Evolutionary conservation across 2,888 invertebrate genomes (phyloP).

Genomic region (Pantelozetes paolii): DNA sequence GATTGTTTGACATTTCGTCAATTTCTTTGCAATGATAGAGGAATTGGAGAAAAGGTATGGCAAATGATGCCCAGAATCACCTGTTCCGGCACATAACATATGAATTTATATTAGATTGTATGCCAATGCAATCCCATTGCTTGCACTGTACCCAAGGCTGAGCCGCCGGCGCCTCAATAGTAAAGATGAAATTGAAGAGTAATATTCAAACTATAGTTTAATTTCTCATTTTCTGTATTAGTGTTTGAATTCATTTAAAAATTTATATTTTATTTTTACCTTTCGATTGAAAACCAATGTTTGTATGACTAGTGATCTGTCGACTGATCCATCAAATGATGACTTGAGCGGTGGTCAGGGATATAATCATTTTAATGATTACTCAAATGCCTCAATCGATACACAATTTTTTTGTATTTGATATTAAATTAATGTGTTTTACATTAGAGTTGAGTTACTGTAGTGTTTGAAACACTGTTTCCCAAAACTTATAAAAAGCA

Average conservation of each 20-base stretch:
- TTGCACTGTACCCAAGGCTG: neutral
- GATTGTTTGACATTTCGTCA: neutral
- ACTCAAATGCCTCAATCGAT: constrained; percentile 29
- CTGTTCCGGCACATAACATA: neutral
- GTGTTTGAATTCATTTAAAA: constrained; percentile 22
- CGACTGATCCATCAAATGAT: constrained; percentile 25
- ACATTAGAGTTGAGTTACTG: constrained; percentile 22
- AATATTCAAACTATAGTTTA: constrained; percentile 8
- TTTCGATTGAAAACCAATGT: constrained; percentile 14
- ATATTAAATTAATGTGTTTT: constrained; percentile 31
- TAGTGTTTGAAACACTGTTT: too few species aligned
- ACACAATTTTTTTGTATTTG: neutral
- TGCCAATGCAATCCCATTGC: neutral
- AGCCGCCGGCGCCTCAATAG: neutral
- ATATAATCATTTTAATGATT: constrained; percentile 29
- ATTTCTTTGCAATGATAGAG: neutral
- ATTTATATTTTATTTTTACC: constrained; percentile 22
- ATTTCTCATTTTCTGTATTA: constrained; percentile 4
- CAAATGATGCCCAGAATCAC: neutral
- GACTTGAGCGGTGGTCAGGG: constrained; percentile 29
- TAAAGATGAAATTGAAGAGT: neutral
- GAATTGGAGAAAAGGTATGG: neutral
- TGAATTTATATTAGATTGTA: neutral
- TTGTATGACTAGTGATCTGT: neutral
- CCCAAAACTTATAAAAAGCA: neutral